Evolutionary conservation across 2,797 vertebrate genomes (phyloP).

Genomic region (Halcyon badia): DNA sequence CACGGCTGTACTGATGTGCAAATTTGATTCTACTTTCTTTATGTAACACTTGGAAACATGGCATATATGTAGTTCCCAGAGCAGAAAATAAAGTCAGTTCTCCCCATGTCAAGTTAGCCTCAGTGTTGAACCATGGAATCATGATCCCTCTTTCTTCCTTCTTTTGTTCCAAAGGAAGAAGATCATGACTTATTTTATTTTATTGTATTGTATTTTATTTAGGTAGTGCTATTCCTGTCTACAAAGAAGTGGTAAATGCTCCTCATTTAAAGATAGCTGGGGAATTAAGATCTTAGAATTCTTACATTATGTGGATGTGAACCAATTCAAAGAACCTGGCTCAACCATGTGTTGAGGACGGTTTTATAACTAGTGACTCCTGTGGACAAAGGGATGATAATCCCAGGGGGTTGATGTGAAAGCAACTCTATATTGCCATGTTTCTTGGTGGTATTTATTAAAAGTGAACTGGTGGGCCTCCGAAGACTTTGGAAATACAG

Average conservation of each 20-base stretch:
- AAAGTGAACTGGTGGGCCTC: neutral
- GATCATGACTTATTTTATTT: neutral
- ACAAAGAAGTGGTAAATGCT: neutral
- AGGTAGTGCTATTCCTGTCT: neutral
- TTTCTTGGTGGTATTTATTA: neutral
- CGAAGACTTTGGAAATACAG: neutral
- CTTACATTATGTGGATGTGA: neutral
- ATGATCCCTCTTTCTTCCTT: neutral
- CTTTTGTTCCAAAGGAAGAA: neutral
- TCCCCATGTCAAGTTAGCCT: neutral
- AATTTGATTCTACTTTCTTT: neutral
- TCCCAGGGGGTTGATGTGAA: fast-evolving
- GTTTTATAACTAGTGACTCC: neutral
- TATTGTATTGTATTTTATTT: neutral
- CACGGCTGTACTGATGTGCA: neutral
- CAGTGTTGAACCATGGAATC: neutral
- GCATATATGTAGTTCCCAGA: neutral
- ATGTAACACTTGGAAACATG: neutral
- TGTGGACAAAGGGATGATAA: neutral
- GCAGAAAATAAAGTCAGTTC: neutral
- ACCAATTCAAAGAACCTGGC: neutral
- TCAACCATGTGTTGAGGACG: neutral
- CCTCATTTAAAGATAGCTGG: neutral
- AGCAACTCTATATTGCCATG: neutral
- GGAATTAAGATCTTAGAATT: neutral